These are phyloP conservation scores for Scortum barcoo DNA, from an alignment of 2,113 vertebrate species.

Conservation along the genomic window DNA sequence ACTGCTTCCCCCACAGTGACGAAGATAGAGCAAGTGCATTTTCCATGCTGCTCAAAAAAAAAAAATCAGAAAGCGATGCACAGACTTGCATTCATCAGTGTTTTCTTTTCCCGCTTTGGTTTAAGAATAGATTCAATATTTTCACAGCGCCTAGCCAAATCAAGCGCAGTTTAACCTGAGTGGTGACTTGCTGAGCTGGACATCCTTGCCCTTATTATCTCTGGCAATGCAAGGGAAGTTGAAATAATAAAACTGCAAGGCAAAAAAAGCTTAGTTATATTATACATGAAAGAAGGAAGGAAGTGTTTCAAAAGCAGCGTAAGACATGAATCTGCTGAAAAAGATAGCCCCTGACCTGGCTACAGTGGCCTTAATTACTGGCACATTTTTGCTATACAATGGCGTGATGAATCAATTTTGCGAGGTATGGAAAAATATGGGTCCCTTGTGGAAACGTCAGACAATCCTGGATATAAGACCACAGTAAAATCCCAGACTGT, in stretches of 20 bases:
- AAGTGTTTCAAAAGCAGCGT: constrained; percentile 7
- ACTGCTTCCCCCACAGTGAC: constrained; percentile 17
- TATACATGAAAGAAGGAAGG: constrained; percentile 16
- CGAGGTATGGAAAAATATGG: constrained; percentile 52
- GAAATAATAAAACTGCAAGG: constrained; percentile 28
- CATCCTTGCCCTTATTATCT: neutral
- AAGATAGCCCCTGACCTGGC: constrained; percentile 46
- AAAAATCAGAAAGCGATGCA: constrained; percentile 1
- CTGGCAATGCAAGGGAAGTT: constrained; percentile 7
- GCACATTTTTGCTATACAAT: constrained; percentile 46
- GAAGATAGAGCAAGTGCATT: constrained; percentile 22
- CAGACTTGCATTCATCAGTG: neutral
- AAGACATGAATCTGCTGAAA: constrained; percentile 42
- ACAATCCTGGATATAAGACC: constrained; percentile 40
- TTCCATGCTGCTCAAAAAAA: constrained; percentile 23
- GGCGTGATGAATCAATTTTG: constrained; percentile 58
- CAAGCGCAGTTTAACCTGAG: neutral
- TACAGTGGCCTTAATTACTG: constrained; percentile 45
- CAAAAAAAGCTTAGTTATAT: constrained; percentile 5
- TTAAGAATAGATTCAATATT: neutral
- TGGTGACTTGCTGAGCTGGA: neutral
- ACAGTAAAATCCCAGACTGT: constrained; percentile 57
- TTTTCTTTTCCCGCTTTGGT: neutral
- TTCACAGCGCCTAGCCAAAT: constrained; percentile 4
- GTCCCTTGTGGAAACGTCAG: constrained; percentile 56